phyloP scores from a whole-genome alignment of 2,888 invertebrate species.

The Caenorhabditis angaria region DNA sequence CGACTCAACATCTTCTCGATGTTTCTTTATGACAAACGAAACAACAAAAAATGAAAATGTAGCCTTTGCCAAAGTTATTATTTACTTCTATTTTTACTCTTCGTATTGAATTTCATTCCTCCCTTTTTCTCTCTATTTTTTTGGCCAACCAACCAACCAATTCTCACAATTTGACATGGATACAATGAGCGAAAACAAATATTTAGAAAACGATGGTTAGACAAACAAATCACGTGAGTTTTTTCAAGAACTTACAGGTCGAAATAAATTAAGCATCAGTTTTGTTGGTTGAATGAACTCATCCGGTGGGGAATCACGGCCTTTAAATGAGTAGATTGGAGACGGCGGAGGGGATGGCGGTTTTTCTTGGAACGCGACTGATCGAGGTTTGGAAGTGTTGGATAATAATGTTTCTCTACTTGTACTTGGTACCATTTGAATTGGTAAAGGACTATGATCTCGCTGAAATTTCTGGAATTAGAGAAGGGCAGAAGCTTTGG shows the following conservation, averaged over 20 bases:
- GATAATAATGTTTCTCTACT: constrained; percentile 41
- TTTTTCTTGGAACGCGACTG: background rate
- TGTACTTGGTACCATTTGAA: constrained; percentile 52
- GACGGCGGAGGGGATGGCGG: constrained; percentile 41
- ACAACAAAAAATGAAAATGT: background rate
- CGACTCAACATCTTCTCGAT: background rate
- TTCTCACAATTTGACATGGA: constrained; percentile 8
- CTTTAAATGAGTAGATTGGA: constrained; percentile 43
- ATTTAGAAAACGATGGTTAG: background rate
- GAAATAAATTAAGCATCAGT: constrained; percentile 49
- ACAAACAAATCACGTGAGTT: background rate
- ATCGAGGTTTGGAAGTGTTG: background rate
- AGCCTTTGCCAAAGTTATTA: background rate
- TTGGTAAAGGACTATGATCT: constrained; percentile 30
- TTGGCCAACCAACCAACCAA: too few species aligned
- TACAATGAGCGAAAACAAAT: background rate
- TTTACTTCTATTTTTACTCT: constrained; percentile 8
- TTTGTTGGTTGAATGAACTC: constrained; percentile 55
- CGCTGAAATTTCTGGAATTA: constrained; percentile 8
- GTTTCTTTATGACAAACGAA: background rate
- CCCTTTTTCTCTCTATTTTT: background rate
- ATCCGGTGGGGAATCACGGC: constrained; percentile 51
- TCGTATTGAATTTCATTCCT: constrained; percentile 7
- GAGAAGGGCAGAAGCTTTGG: background rate
- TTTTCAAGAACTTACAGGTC: constrained; percentile 42